phyloP scores from a whole-genome alignment of 1,140 invertebrate species.

The Pseudobourletiella spinata region DNA sequence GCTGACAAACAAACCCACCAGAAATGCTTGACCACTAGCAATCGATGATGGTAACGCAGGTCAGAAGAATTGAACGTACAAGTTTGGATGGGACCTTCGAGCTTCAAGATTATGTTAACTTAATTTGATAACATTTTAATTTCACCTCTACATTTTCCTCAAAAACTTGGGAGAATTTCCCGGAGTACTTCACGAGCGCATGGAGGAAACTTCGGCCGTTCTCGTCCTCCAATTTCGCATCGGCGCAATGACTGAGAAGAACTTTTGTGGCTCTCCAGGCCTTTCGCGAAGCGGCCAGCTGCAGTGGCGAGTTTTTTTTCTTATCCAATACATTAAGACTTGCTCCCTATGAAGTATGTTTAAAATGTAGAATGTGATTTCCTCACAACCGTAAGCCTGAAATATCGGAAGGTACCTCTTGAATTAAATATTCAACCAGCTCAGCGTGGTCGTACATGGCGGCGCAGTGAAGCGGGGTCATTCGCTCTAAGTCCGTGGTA shows the following conservation, averaged over 20 bases:
- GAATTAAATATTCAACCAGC: slow-evolving; percentile 65
- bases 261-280: slow-evolving; percentile 67
- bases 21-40: too few species aligned
- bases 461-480: slow-evolving; percentile 80
- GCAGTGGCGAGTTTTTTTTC: slow-evolving; percentile 48
- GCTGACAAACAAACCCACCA: slow-evolving; percentile 16
- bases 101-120: too few species aligned
- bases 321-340: slow-evolving; percentile 46
- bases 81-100: too few species aligned
- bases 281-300: slow-evolving; percentile 51
- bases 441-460: slow-evolving; percentile 79
- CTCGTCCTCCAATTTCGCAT: slow-evolving; percentile 65
- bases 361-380: neutral
- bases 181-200: slow-evolving; percentile 69
- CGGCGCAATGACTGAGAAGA: slow-evolving; percentile 59
- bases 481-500: slow-evolving; percentile 67
- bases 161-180: slow-evolving; percentile 61
- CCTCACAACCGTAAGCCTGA: too few species aligned
- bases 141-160: slow-evolving; percentile 37
- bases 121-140: too few species aligned
- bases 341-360: slow-evolving; percentile 27
- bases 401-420: too few species aligned
- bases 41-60: too few species aligned
- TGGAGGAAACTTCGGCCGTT: slow-evolving; percentile 69
- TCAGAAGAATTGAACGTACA: too few species aligned